Percentiles rank a stretch among this genome's conserved stretches.
phyloP scores from a whole-genome alignment of 2,113 vertebrate species.

The Lepus americanus region DNA sequence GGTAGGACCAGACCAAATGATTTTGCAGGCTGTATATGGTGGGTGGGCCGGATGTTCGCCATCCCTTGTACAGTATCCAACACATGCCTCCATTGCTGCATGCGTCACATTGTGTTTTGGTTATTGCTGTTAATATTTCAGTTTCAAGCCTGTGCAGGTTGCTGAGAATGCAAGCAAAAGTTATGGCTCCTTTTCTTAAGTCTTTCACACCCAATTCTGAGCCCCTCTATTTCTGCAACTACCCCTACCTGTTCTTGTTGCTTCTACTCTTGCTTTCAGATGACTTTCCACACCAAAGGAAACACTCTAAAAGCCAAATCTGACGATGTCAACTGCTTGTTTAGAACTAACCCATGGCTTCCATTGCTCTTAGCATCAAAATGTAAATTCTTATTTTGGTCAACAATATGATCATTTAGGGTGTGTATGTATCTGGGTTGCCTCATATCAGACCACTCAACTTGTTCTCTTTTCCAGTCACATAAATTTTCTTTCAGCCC shows the following conservation, averaged over 20 bases:
- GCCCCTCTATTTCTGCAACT: neutral
- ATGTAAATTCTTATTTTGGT: neutral
- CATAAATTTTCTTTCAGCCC: neutral
- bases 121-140: neutral
- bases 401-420: rapidly evolving
- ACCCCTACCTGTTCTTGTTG: neutral
- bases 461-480: neutral
- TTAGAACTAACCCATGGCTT: neutral
- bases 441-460: neutral
- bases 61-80: too few relatives aligned
- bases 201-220: neutral
- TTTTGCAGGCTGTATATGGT: too few relatives aligned
- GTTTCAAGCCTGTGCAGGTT: neutral
- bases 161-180: neutral
- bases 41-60: too few relatives aligned
- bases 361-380: neutral
- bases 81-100: neutral
- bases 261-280: neutral
- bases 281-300: neutral
- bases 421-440: rapidly evolving
- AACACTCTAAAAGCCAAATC: neutral
- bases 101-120: neutral
- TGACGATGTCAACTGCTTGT: neutral
- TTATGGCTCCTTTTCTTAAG: neutral
- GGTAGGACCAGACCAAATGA: too few relatives aligned